A percentile compares a stretch with the other conserved stretches of the same genome.
Evolutionary conservation across 30 jellyfish, hydroid and myxozoan species (phyloP).

Genomic region (Sanderia malayensis): DNA sequence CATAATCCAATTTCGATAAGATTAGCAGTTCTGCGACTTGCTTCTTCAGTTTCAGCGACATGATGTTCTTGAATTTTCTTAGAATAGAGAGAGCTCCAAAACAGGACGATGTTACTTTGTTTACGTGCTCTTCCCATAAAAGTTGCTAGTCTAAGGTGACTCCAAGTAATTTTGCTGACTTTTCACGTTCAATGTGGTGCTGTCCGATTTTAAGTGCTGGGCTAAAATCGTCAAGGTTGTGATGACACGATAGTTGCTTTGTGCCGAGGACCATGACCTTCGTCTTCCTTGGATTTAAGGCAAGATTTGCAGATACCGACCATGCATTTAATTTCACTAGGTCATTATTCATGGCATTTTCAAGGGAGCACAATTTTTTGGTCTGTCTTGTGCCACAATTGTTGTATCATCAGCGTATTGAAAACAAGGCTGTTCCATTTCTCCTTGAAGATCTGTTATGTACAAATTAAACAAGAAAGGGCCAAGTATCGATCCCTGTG

Average conservation of each 20-base stretch:
- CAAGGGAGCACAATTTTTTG: not conserved
- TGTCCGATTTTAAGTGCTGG: not conserved
- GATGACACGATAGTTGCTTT: not conserved
- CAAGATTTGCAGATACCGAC: not conserved
- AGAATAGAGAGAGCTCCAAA: conserved; percentile 33
- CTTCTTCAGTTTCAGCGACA: conserved; percentile 43
- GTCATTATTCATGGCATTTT: not conserved
- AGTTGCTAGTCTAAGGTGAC: not conserved
- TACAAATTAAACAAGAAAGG: not conserved
- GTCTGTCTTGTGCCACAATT: not conserved
- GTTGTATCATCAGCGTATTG: not conserved
- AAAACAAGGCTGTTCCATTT: not conserved
- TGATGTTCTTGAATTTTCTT: conserved; percentile 33
- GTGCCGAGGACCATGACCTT: not conserved
- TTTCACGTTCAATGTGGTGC: not conserved
- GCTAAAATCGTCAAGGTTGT: too few species aligned
- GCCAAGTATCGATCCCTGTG: not conserved
- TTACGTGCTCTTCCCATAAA: not conserved
- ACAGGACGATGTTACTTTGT: too few species aligned
- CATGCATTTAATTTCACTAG: not conserved
- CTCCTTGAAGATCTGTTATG: not conserved
- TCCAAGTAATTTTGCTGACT: not conserved
- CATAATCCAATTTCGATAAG: conserved; percentile 41
- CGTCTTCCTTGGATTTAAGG: not conserved
- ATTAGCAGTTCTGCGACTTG: conserved; percentile 41